phyloP scores from a whole-genome alignment of 2,113 vertebrate species.

The Platichthys flesus region DNA sequence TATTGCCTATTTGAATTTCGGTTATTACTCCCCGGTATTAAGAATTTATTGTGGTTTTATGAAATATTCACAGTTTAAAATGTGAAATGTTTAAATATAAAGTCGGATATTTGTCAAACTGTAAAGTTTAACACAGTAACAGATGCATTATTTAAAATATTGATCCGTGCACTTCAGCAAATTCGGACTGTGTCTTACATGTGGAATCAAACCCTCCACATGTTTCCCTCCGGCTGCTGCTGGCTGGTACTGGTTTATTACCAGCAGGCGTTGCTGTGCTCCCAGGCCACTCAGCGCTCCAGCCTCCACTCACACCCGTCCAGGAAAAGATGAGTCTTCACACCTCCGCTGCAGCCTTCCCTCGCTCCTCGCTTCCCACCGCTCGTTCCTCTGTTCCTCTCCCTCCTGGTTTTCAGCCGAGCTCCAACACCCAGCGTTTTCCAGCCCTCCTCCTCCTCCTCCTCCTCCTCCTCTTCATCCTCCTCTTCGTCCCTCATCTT shows the following conservation, averaged over 20 bases:
- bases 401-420: slow-evolving; percentile 52
- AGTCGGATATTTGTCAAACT: too few relatives aligned
- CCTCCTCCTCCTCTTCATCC: slow-evolving; percentile 51
- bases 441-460: slow-evolving; percentile 26
- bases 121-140: too few relatives aligned
- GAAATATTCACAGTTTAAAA: background rate
- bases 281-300: slow-evolving; percentile 57
- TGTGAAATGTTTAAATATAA: too few relatives aligned
- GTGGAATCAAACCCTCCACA: background rate
- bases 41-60: background rate
- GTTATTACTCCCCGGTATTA: too few relatives aligned
- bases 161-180: too few relatives aligned
- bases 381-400: background rate
- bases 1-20: background rate
- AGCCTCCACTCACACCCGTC: slow-evolving; percentile 69
- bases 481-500: slow-evolving; percentile 42
- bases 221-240: slow-evolving; percentile 12
- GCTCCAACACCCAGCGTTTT: slow-evolving; percentile 61
- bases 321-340: slow-evolving; percentile 82
- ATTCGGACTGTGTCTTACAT: background rate
- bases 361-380: slow-evolving; percentile 39
- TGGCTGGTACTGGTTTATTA: slow-evolving; percentile 61
- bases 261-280: slow-evolving; percentile 64
- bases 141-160: too few relatives aligned
- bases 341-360: slow-evolving; percentile 73